Evolutionary conservation across 2,888 invertebrate genomes (phyloP), one percentile per base, ranked within the genome.

Genomic region (Hemicrepidius hirtus): DNA sequence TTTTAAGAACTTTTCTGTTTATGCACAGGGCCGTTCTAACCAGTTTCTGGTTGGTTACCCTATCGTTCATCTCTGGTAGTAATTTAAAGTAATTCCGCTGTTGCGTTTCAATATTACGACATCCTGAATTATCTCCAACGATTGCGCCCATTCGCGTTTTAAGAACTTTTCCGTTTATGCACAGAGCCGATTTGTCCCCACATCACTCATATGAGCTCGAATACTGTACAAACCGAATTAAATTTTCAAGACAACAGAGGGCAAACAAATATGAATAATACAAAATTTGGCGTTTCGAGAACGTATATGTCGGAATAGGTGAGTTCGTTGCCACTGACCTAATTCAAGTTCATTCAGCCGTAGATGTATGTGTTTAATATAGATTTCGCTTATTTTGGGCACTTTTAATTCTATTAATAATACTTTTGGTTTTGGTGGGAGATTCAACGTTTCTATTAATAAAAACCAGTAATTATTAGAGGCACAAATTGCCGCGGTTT

Each of bases 241-340:
- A 44, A 44, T 44, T 44, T 44, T 44, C 44, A 44, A 44, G 44
- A 16, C 10, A 18, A 16, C 16, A 44, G 13, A 44, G 16, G 5
- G 49, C 49, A 0, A 49, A 53, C n/a, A 28, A 32, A 53, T 28
- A 28, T 13, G 24, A 53, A 53, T 53, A 28, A 24, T 53, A 16
- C 1, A 53, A 6, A 28, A 24, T 49, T 49, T 21, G 49, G 21
- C 21, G 5, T 49, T 49, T 49, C 49, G 18, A 53, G 32, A 53
- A 46, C 46, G 13, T 16, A 46, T 16, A 46, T 46, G 46, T 53
- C 18, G 13, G 62, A 71, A 71, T 72, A 71, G 75, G 76, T 72
- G 80, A 80, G 82, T 82, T 81, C 81, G 81, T 82, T 83, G 83
- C 82, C 83, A 84, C 83, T 84, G 84, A 84, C 83, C 83, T 79